Percentiles rank a stretch among this genome's conserved stretches.
Conservation (phyloP, 2,888 invertebrate species). For the Spilarctia lutea region DNA sequence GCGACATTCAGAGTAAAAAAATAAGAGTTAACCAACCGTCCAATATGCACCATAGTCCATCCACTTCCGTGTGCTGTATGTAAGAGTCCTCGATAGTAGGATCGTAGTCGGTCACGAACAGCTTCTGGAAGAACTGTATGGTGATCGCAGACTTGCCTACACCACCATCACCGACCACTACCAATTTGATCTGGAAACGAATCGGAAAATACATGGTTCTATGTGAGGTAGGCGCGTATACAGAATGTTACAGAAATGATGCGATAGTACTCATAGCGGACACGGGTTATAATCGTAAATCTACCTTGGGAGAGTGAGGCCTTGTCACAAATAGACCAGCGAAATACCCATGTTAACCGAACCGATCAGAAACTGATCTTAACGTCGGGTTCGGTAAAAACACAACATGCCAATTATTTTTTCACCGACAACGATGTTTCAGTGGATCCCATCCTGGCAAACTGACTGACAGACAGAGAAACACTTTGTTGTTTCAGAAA, state of each 20-base stretch:
- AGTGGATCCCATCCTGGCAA: too few species aligned
- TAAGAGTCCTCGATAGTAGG: conserved; percentile 98
- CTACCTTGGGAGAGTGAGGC: background rate
- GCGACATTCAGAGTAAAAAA: background rate
- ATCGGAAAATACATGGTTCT: background rate
- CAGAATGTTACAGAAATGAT: conserved; percentile 1
- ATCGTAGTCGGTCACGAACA: conserved; percentile 98
- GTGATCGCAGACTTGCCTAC: conserved; percentile 98
- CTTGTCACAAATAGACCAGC: too few species aligned
- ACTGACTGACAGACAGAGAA: too few species aligned
- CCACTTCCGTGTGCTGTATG: conserved; percentile 97
- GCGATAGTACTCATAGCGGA: background rate
- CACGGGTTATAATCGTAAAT: background rate
- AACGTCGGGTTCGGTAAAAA: too few species aligned
- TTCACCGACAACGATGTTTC: too few species aligned
- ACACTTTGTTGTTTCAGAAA: background rate
- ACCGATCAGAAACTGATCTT: too few species aligned
- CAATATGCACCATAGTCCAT: conserved; percentile 96
- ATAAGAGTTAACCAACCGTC: conserved; percentile 89
- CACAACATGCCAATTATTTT: too few species aligned
- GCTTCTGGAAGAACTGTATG: conserved; percentile 98
- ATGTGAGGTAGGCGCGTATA: background rate
- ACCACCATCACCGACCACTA: conserved; percentile 97
- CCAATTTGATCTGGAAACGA: conserved; percentile 90
- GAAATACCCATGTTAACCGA: too few species aligned